Evolutionary conservation across 2,888 invertebrate genomes (phyloP), one percentile per base, ranked within the genome.

Genomic region (Lutraria lutraria): DNA sequence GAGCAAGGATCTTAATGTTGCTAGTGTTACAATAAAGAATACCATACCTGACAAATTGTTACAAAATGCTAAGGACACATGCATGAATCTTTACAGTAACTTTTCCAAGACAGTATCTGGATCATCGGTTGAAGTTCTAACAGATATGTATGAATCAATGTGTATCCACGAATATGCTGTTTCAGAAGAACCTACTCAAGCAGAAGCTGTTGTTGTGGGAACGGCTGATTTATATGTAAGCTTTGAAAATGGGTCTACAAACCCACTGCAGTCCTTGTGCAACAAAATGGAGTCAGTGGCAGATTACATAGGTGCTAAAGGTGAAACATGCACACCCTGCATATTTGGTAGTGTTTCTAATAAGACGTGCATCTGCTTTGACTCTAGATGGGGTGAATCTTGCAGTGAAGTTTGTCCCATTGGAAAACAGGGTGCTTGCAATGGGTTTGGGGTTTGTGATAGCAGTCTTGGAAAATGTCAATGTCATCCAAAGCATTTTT

Each of bases 361-460:
- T 29, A 85, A 83, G 25, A 82, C 80, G 0, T 95, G 95, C 87
- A 79, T 88, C 12, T 95, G 95, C 80, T 88, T 90, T 53, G 76
- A 90, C 16, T 89, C 93, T 10, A 93, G 93, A 82, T 94, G 92
- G 92, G 95, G 95, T 25, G 13, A 34, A 10, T 56, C 87, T 6
- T 95, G 95, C 89, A 80, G 85, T 34, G 56, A 81, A 25, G 83
- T 89, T 16, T 95, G 95, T 87, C 93, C 92, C n/a, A 85, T 92
- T 4, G 93, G 93, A 21, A 16, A 63, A 31, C 79, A 56, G 52
- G 94, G 94, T 31, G 85, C 86, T 0, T 94, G 94, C 56, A 94
- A 93, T 82, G 43, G 88, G 25, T 76, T 89, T 54, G 94, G 94
- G n/a, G 79, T 85, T 8, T 94, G 94, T 82, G 88, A 86, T 31